Percentiles rank a stretch among this genome's conserved stretches.
Conservation (phyloP, 2,888 invertebrate species). For the Lepidochrysops patricia region DNA sequence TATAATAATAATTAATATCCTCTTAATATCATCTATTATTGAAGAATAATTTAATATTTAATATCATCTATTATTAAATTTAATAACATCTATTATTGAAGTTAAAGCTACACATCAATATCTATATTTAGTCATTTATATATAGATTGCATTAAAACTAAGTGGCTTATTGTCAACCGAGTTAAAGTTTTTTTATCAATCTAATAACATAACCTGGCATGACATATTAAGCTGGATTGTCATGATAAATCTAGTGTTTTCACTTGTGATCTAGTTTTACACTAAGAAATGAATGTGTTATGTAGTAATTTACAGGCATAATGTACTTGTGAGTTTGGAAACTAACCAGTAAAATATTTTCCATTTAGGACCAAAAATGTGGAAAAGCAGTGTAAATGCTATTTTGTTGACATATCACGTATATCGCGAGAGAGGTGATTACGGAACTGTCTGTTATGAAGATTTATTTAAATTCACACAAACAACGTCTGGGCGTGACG, state of each 20-base stretch:
- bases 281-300: background rate
- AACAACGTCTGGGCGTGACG: slow-evolving; percentile 75
- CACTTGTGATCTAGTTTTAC: background rate
- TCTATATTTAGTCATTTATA: too few species aligned
- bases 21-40: too few species aligned
- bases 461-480: slow-evolving; percentile 75
- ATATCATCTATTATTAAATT: too few species aligned
- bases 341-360: background rate
- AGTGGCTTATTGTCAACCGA: too few species aligned
- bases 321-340: background rate
- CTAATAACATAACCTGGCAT: background rate
- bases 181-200: background rate
- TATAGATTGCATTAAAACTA: too few species aligned
- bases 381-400: slow-evolving; percentile 31
- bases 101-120: too few species aligned
- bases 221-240: too few species aligned
- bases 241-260: background rate
- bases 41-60: too few species aligned
- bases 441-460: slow-evolving; percentile 74
- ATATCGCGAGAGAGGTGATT: slow-evolving; percentile 67
- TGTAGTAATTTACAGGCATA: too few species aligned
- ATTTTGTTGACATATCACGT: slow-evolving; percentile 59
- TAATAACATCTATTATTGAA: too few species aligned
- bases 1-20: too few species aligned
- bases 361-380: slow-evolving; percentile 18